phyloP scores from a whole-genome alignment of 2,797 vertebrate genomes.

The Eupleurogrammus muticus region DNA sequence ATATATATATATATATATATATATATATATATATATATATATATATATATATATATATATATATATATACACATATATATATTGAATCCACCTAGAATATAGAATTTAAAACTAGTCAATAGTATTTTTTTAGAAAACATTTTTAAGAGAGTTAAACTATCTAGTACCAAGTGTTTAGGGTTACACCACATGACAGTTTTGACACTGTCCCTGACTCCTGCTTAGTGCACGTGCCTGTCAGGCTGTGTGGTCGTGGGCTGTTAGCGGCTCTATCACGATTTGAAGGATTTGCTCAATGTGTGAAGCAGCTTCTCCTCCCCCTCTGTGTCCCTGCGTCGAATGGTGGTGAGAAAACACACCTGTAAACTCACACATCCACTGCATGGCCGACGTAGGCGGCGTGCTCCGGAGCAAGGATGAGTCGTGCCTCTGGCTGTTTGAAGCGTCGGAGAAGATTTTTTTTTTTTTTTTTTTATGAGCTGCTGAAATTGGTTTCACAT shows the following conservation, averaged over 20 bases:
- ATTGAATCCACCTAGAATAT: too few species aligned
- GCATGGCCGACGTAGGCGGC: not conserved
- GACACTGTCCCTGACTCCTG: too few species aligned
- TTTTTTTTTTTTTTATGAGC: slow-evolving; percentile 36
- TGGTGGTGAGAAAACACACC: slow-evolving; percentile 20
- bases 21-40: too few species aligned
- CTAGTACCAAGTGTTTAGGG: too few species aligned
- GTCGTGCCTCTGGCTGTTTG: slow-evolving; percentile 53
- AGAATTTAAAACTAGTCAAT: too few species aligned
- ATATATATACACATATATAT: too few species aligned
- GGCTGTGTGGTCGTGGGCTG: slow-evolving; percentile 6
- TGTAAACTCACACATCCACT: slow-evolving; percentile 17
- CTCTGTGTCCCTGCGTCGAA: slow-evolving; percentile 9
- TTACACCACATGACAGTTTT: too few species aligned
- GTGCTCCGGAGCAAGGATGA: slow-evolving; percentile 44
- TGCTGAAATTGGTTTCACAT: slow-evolving; percentile 86
- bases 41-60: too few species aligned
- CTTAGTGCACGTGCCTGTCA: slow-evolving; percentile 41
- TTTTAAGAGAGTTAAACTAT: too few species aligned
- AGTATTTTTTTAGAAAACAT: too few species aligned
- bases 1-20: too few species aligned
- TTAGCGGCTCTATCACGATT: not conserved
- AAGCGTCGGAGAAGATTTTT: slow-evolving; percentile 47
- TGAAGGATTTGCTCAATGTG: not conserved
- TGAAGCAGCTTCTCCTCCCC: slow-evolving; percentile 7